Conservation (phyloP, 2,888 invertebrate genomes). For the Tiliacea aurago region DNA sequence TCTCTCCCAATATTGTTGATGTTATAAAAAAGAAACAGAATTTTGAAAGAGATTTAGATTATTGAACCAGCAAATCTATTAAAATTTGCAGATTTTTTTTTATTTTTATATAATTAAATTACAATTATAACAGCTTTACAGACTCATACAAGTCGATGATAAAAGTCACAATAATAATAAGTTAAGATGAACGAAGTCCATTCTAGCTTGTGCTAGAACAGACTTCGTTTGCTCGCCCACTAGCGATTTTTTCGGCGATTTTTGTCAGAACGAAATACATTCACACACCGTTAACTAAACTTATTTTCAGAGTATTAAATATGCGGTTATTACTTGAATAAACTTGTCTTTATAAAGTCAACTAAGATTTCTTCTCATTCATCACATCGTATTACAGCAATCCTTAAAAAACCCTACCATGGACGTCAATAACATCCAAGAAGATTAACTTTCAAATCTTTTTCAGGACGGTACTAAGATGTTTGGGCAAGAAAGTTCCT, state of each 20-base stretch:
- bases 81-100: no score
- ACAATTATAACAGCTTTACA: no score
- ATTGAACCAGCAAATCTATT: background rate
- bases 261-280: no score
- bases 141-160: no score
- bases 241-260: no score
- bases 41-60: background rate
- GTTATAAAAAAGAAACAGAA: background rate
- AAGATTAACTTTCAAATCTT: constrained; percentile 75
- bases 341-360: background rate
- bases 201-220: background rate
- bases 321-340: background rate
- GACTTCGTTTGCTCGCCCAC: no score
- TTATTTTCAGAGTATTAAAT: background rate
- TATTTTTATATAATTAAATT: no score
- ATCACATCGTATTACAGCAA: no score
- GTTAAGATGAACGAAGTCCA: background rate
- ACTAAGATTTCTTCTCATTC: no score
- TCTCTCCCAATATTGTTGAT: background rate
- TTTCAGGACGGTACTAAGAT: constrained; percentile 93
- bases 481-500: constrained; percentile 95
- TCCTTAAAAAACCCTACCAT: no score
- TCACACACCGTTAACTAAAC: no score
- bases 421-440: background rate
- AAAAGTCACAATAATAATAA: no score